These are phyloP conservation scores for Serripes groenlandicus DNA, from an alignment of 2,888 invertebrate genomes.

Conservation along the genomic window DNA sequence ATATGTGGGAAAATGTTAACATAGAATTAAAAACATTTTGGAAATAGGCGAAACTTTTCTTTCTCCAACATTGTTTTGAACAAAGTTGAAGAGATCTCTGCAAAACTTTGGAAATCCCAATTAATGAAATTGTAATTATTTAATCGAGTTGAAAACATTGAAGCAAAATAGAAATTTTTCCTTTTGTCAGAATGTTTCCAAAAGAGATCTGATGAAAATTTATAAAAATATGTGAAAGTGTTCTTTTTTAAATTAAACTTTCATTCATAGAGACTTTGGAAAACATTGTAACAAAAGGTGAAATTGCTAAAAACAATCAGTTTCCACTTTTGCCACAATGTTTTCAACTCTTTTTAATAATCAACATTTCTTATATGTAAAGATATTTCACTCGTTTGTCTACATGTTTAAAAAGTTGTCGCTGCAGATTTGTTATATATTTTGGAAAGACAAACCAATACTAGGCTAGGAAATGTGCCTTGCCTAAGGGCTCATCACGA, in stretches of 20 bases:
- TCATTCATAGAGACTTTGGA: neutral
- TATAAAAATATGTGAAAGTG: neutral
- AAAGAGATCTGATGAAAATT: neutral
- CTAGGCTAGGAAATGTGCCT: too few relatives aligned
- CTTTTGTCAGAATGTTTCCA: neutral
- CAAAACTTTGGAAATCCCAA: neutral
- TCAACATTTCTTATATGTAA: neutral
- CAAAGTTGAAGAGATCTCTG: neutral
- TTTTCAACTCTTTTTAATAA: neutral
- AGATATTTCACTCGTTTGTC: too few relatives aligned
- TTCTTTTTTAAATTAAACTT: neutral
- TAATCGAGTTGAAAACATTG: neutral
- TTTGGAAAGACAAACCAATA: too few relatives aligned
- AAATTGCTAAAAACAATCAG: neutral
- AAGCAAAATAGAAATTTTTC: neutral
- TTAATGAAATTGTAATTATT: neutral
- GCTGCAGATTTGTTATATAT: too few relatives aligned
- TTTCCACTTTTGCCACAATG: neutral
- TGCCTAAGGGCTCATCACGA: too few relatives aligned
- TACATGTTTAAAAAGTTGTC: too few relatives aligned
- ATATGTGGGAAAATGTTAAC: neutral
- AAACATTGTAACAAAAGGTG: neutral
- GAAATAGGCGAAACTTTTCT: neutral
- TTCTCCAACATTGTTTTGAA: neutral
- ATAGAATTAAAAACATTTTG: neutral